Percentiles rank a stretch among this genome's conserved stretches.
These are phyloP conservation scores for Scaptomyza reducta DNA, from an alignment of 2,888 invertebrate species.

Conservation along the genomic window DNA sequence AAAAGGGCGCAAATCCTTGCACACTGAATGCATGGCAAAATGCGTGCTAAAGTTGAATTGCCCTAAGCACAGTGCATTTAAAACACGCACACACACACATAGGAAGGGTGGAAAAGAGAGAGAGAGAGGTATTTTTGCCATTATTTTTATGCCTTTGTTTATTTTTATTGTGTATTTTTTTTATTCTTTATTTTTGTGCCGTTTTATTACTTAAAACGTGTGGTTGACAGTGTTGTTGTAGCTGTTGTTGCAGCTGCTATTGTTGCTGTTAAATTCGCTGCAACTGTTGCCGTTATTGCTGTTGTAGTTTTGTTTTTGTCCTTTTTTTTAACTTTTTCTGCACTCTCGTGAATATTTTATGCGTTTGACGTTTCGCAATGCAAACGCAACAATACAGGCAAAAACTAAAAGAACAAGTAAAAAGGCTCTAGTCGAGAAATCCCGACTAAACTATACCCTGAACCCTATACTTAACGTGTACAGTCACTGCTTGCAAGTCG, in stretches of 20 bases:
- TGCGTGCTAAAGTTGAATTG: conserved; percentile 16
- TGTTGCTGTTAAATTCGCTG: conserved; percentile 42
- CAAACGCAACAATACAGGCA: conserved; percentile 17
- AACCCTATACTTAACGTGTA: too few species aligned
- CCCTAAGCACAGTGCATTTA: conserved; percentile 11
- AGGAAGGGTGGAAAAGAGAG: not conserved
- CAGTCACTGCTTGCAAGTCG: too few species aligned
- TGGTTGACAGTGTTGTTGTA: conserved; percentile 49
- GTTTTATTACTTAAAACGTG: conserved; percentile 64
- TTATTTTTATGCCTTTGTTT: conserved; percentile 56
- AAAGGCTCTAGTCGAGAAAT: too few species aligned
- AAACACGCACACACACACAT: conserved; percentile 12
- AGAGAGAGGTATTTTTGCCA: conserved; percentile 38
- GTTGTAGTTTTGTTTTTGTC: conserved; percentile 17
- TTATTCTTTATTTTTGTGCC: conserved; percentile 18
- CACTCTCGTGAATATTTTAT: conserved; percentile 61
- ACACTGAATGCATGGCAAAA: not conserved
- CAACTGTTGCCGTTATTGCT: conserved; percentile 45
- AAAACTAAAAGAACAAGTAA: conserved; percentile 1
- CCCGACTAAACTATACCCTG: too few species aligned
- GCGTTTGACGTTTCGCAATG: conserved; percentile 64
- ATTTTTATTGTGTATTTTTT: conserved; percentile 15
- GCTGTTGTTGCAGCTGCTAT: conserved; percentile 46
- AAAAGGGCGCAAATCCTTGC: not conserved
- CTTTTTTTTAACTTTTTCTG: conserved; percentile 14